These are phyloP conservation scores for Silvanus unidentatus DNA, from an alignment of 2,888 invertebrate genomes.

Conservation along the genomic window DNA sequence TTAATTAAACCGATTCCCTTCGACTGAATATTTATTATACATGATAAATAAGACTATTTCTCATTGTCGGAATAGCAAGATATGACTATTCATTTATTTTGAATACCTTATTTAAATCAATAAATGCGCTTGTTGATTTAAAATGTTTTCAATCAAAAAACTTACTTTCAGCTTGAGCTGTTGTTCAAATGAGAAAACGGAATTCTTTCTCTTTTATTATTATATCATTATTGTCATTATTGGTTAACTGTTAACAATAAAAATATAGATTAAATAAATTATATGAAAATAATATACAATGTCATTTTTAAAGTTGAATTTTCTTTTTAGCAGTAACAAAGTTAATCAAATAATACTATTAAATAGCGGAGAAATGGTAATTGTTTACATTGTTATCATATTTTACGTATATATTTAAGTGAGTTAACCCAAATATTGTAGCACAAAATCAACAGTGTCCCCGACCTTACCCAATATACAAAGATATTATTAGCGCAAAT, in stretches of 20 bases:
- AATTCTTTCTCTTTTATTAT: slow-evolving; percentile 1
- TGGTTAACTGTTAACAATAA: slow-evolving; percentile 35
- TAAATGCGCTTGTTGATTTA: slow-evolving; percentile 20
- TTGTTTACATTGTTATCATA: slow-evolving; percentile 1
- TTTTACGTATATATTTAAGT: no score
- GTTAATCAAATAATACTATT: slow-evolving; percentile 2
- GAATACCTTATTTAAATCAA: not conserved
- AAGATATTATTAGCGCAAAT: no score
- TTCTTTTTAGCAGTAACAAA: not conserved
- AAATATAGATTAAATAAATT: slow-evolving; percentile 32
- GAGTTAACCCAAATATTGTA: no score
- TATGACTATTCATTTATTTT: no score
- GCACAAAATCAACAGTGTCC: no score
- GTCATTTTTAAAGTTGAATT: no score
- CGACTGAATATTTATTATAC: slow-evolving; percentile 3
- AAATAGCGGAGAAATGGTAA: slow-evolving; percentile 3
- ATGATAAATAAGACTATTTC: not conserved
- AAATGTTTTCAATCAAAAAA: slow-evolving; percentile 24
- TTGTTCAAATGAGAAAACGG: slow-evolving; percentile 17
- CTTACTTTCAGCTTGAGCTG: slow-evolving; percentile 19
- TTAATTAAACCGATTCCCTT: not conserved
- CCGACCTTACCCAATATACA: no score
- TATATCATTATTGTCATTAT: slow-evolving; percentile 15
- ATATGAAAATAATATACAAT: slow-evolving; percentile 6
- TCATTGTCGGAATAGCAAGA: no score